Evolutionary conservation across 2,113 vertebrate species (phyloP).

Genomic region (Neotoma lepida): DNA sequence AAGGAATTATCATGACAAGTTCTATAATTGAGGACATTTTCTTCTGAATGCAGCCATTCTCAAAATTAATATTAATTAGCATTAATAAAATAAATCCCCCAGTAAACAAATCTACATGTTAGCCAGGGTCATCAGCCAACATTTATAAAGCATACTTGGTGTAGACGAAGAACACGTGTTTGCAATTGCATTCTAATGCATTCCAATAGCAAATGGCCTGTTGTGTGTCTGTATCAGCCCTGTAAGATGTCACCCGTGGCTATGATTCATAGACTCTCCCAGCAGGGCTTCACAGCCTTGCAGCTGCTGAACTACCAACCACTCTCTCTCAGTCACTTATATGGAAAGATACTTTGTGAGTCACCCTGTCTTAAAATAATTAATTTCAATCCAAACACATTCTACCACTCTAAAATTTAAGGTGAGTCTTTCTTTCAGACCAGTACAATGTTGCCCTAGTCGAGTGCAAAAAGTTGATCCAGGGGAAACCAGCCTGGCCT

Average conservation of each 20-base stretch:
- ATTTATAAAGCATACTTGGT: not conserved
- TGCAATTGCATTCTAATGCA: not conserved
- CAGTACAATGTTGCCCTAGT: not conserved
- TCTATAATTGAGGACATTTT: not conserved
- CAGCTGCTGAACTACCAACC: not conserved
- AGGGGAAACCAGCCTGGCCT: too few species aligned
- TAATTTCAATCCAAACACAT: not conserved
- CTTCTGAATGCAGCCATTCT: not conserved
- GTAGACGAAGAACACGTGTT: not conserved
- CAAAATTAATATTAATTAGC: not conserved
- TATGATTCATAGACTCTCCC: not conserved
- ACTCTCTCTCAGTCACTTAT: not conserved
- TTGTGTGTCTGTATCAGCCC: not conserved
- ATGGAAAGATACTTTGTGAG: not conserved
- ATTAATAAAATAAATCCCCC: not conserved
- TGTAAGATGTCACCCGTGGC: not conserved
- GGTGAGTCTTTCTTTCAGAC: not conserved
- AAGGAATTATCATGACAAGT: not conserved
- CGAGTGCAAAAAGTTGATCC: not conserved
- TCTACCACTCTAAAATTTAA: not conserved
- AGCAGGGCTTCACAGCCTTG: not conserved
- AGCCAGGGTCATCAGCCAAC: not conserved
- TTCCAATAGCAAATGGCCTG: not conserved
- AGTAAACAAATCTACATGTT: not conserved
- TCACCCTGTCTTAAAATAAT: conserved; percentile 32